Evolutionary conservation across 2,888 invertebrate species (phyloP), one percentile per base, ranked within the genome.

Genomic region (Ctena decussata): DNA sequence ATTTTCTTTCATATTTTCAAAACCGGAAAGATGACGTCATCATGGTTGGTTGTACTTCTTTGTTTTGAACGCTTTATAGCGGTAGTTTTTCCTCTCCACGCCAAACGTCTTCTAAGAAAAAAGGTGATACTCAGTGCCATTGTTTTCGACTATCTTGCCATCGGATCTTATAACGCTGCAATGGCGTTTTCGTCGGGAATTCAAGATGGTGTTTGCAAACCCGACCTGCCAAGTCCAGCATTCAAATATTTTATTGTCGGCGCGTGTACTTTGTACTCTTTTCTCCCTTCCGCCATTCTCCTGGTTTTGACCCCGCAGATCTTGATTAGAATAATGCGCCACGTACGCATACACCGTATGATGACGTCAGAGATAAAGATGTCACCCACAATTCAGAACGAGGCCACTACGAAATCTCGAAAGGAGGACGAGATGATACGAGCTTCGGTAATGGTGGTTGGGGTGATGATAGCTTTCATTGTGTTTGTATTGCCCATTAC

Each of bases 31-130:
- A 92, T 91, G 87, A 88, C 89, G 72, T 92, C 92, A 60, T 92
- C 92, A 11, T 92, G 93, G 92, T 76, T 93, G 18, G 87, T 93
- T 2, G 91, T 92, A 0, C 80, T 90, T 37, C 81, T 93, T 27
- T 86, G 90, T 70, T 77, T 92, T 18, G 92, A 93, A 71, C 79
- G 93, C 0, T 93, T 93, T 46, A 74, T 92, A 11, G 92, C 91
- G 24, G 92, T 93, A 11, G 90, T 90, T 81, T 90, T 91, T 73
- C 92, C 92, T 0, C 74, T 91, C 18, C 84, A 89, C 74, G 89
- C 90, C 0, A 91, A 90, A 44, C 24, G 81, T 5, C 85, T 93
- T n/a, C 78, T 86, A 80, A 91, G 90, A 0, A 91, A 82, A 75
- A 77, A 79, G 12, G 80, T 82, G 21, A 83, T 87, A 0, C 21